Evolutionary conservation across 2,888 invertebrate genomes (phyloP).

Genomic region (Microdon myrmicae): DNA sequence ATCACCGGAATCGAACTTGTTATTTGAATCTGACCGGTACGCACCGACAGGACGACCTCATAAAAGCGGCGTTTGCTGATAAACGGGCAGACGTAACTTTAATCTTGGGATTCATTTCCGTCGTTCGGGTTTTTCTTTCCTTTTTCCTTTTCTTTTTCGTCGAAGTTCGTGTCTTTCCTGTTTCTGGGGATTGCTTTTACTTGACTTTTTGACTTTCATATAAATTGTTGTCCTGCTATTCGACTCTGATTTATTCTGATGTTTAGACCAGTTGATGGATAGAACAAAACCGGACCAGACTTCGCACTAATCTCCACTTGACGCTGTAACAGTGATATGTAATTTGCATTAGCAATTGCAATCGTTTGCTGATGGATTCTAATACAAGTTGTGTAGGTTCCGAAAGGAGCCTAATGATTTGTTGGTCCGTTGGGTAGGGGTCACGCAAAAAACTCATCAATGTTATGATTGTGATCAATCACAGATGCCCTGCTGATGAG

Average conservation of each 20-base stretch:
- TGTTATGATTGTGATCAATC: too few species aligned
- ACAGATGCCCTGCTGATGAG: too few species aligned
- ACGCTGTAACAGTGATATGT: too few species aligned
- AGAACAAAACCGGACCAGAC: slow-evolving; percentile 36
- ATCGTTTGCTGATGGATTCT: too few species aligned
- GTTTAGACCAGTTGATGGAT: too few species aligned
- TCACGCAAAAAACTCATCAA: too few species aligned
- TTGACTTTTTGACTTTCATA: slow-evolving; percentile 40
- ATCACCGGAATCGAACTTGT: slow-evolving; percentile 50
- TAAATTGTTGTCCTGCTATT: slow-evolving; percentile 52
- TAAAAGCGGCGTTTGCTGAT: slow-evolving; percentile 52
- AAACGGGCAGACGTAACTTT: slow-evolving; percentile 35
- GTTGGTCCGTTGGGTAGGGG: too few species aligned
- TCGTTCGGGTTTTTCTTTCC: not conserved
- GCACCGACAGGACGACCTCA: slow-evolving; percentile 50
- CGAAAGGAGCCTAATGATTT: too few species aligned
- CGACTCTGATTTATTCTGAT: slow-evolving; percentile 50
- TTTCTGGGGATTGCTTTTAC: slow-evolving; percentile 30
- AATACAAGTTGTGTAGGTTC: too few species aligned
- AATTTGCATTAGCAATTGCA: too few species aligned
- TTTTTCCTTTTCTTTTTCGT: not conserved
- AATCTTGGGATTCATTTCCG: slow-evolving; percentile 19
- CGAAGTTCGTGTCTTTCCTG: slow-evolving; percentile 7
- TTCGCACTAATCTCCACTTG: too few species aligned
- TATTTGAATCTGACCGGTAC: slow-evolving; percentile 43